These are phyloP conservation scores for Nanorana parkeri DNA, from an alignment of 2,113 vertebrate species.

Conservation along the genomic window DNA sequence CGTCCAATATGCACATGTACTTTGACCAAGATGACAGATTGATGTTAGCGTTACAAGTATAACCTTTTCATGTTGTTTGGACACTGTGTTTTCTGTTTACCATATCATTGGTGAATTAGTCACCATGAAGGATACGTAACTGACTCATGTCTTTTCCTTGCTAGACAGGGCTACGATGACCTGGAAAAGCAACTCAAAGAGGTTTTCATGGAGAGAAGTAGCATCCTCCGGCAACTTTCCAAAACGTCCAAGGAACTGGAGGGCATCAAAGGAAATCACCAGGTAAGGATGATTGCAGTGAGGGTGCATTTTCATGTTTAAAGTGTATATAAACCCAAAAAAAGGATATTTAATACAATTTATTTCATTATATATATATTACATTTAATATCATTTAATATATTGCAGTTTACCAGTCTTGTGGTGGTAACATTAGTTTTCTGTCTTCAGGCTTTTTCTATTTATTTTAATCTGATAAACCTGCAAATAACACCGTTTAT, in stretches of 20 bases:
- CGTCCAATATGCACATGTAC: background rate
- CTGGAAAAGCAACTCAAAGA: slow-evolving; percentile 92
- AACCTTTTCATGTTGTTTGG: slow-evolving; percentile 38
- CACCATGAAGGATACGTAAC: slow-evolving; percentile 15
- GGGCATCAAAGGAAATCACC: slow-evolving; percentile 90
- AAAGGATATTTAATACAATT: too few species aligned
- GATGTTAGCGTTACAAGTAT: slow-evolving; percentile 27
- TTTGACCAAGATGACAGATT: slow-evolving; percentile 27
- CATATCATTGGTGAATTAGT: slow-evolving; percentile 32
- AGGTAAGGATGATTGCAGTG: slow-evolving; percentile 74
- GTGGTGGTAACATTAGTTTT: too few species aligned
- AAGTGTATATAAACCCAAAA: too few species aligned
- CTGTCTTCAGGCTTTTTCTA: too few species aligned
- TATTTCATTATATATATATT: too few species aligned
- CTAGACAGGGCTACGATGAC: slow-evolving; percentile 91
- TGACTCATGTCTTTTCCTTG: slow-evolving; percentile 69
- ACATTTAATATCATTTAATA: too few species aligned
- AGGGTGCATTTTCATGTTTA: too few species aligned
- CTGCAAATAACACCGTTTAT: too few species aligned
- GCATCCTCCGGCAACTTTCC: slow-evolving; percentile 88
- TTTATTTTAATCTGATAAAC: too few species aligned
- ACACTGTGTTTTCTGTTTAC: background rate
- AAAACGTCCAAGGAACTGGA: slow-evolving; percentile 92
- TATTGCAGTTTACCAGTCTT: too few species aligned
- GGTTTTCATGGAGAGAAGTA: slow-evolving; percentile 91